Conservation (phyloP, 2,888 invertebrate species). For the Eucera pruinosa region DNA sequence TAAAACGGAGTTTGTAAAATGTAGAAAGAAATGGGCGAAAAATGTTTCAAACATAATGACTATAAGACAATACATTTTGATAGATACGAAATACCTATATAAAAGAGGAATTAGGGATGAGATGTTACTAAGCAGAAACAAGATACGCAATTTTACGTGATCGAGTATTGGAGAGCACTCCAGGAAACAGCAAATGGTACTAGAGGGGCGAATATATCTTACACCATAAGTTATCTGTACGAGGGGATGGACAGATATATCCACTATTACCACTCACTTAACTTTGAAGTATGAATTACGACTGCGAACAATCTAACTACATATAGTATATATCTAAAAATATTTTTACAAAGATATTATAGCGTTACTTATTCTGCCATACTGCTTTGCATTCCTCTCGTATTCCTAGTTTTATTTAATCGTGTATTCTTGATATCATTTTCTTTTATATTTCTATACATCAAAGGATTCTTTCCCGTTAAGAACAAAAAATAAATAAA, state of each 20-base stretch:
- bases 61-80: background rate
- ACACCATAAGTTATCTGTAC: conserved; percentile 14
- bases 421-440: too few species aligned
- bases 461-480: too few species aligned
- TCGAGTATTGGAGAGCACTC: conserved; percentile 15
- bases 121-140: background rate
- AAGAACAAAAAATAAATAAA: too few species aligned
- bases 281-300: conserved; percentile 10
- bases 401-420: too few species aligned
- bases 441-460: too few species aligned
- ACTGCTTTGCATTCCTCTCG: too few species aligned
- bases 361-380: too few species aligned
- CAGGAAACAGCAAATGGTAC: conserved; percentile 9
- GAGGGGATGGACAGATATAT: conserved; percentile 21
- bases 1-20: too few species aligned
- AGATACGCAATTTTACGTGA: conserved; percentile 15
- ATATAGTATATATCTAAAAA: background rate
- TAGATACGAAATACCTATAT: background rate
- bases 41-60: background rate
- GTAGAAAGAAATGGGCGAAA: background rate
- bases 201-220: conserved; percentile 26
- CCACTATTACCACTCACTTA: conserved; percentile 23
- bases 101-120: background rate
- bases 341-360: background rate
- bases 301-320: background rate